Percentiles rank a stretch among this genome's conserved stretches.
phyloP scores from a whole-genome alignment of 2,888 invertebrate species.

The Drosophila prostipennis region DNA sequence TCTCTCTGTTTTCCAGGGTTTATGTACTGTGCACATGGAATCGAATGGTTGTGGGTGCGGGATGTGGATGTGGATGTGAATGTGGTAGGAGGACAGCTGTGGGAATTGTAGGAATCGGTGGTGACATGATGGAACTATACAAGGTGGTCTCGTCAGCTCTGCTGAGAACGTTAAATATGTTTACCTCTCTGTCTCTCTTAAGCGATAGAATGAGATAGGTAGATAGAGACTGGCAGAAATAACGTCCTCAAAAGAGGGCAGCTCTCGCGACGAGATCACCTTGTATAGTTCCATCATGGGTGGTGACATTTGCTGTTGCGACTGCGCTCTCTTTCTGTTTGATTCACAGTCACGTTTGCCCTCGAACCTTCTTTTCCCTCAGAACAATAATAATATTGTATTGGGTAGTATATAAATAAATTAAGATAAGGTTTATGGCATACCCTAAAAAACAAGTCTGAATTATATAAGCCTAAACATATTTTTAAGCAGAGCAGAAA shows the following conservation, averaged over 20 bases:
- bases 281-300: too few relatives aligned
- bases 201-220: too few relatives aligned
- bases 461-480: background rate
- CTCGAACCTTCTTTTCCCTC: conserved; percentile 4
- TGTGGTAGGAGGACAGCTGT: conserved; percentile 59
- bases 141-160: too few relatives aligned
- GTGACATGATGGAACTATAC: too few relatives aligned
- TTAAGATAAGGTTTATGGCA: background rate
- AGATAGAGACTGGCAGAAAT: too few relatives aligned
- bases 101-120: conserved; percentile 50
- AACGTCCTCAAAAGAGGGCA: too few relatives aligned
- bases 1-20: conserved; percentile 5
- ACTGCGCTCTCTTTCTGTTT: conserved; percentile 47
- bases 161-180: too few relatives aligned
- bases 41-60: conserved; percentile 51
- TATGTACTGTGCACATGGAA: conserved; percentile 10
- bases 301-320: conserved; percentile 62
- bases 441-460: background rate
- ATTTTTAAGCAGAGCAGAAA: background rate
- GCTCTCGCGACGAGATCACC: too few relatives aligned
- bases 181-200: too few relatives aligned
- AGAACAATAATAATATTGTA: conserved; percentile 5
- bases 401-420: conserved; percentile 2
- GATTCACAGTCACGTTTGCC: conserved; percentile 52
- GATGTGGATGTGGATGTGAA: conserved; percentile 12